A percentile compares a stretch with the other conserved stretches of the same genome.
phyloP scores from a whole-genome alignment of 2,113 vertebrate genomes.

The Oreochromis tanganicae region DNA sequence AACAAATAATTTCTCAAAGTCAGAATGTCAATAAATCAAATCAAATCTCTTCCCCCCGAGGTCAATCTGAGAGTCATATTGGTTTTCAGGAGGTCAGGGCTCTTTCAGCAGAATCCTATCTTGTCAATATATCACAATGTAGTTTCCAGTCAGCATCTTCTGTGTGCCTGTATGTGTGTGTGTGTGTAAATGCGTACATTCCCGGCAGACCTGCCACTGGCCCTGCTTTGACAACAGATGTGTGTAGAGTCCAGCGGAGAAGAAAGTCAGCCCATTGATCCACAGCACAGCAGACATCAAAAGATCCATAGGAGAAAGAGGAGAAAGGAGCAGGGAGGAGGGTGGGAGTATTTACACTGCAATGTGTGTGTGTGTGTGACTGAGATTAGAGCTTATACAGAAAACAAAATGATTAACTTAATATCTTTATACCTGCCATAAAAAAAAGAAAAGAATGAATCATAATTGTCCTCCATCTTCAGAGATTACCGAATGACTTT shows the following conservation, averaged over 20 bases:
- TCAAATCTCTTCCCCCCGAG: slow-evolving; percentile 39
- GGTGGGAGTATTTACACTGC: neutral
- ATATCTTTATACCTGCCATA: neutral
- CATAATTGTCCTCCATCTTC: neutral
- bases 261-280: slow-evolving; percentile 53
- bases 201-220: slow-evolving; percentile 37
- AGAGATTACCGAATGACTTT: neutral
- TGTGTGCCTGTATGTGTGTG: neutral
- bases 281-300: slow-evolving; percentile 42
- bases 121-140: slow-evolving; percentile 47
- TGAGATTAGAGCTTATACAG: neutral
- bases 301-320: slow-evolving; percentile 53
- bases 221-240: slow-evolving; percentile 52
- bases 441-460: neutral
- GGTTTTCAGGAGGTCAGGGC: slow-evolving; percentile 60
- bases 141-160: slow-evolving; percentile 39
- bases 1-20: neutral
- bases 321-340: neutral
- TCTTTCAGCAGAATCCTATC: slow-evolving; percentile 37
- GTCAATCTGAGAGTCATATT: slow-evolving; percentile 55
- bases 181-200: neutral
- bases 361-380: neutral
- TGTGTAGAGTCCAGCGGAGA: slow-evolving; percentile 38
- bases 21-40: slow-evolving; percentile 46
- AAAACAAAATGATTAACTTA: neutral